Base-by-base conservation (phyloP, 2,888 invertebrate genomes). In the Drosophila mercatorum region DNA sequence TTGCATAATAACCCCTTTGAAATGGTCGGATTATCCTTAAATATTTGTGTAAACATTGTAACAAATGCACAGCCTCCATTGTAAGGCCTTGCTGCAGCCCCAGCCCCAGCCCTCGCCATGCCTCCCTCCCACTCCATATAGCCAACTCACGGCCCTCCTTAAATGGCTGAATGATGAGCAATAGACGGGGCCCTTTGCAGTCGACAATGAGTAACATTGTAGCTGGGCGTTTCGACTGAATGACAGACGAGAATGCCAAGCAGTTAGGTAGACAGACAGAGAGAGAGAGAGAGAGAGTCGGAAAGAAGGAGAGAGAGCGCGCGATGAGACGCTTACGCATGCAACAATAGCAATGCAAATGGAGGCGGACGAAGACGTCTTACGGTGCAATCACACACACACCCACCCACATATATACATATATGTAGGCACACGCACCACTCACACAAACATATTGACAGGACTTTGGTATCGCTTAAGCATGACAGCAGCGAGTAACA, bases 1-100 rank as follows among this genome's bases (percentile, higher is more conserved):
- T 91, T 91, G 90, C 91, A 91, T 89, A 91, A 91, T 91, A 91
- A 91, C 91, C 91, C 90, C 83, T 91, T 91, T 91, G 90, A 91
- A 90, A 91, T 91, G 89, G 88, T 83, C 84, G 91, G 91, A 91
- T 91, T 91, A 91, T 91, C 91, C 90, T 89, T 91, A 91, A 91
- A 91, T 90, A 91, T 91, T 91, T 91, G 83, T 91, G 91, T 91
- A 91, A 91, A 91, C 88, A 92, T 90, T 89, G 84, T 88, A 91
- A 89, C 88, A 91, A 91, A 90, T 91, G 91, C 91, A 87, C 88
- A 83, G 72, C 69, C 64, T 69, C 88, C 88, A 84, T 87, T 84
- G 83, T 84, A 67, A 83, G 73, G 74, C 68, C 58, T 52, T 64
- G 65, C 40, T 55, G 67, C 49, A 60, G 55, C 40, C 31, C 43